Evolutionary conservation across 2,797 vertebrate species (phyloP).

Genomic region (Sardinella longiceps): DNA sequence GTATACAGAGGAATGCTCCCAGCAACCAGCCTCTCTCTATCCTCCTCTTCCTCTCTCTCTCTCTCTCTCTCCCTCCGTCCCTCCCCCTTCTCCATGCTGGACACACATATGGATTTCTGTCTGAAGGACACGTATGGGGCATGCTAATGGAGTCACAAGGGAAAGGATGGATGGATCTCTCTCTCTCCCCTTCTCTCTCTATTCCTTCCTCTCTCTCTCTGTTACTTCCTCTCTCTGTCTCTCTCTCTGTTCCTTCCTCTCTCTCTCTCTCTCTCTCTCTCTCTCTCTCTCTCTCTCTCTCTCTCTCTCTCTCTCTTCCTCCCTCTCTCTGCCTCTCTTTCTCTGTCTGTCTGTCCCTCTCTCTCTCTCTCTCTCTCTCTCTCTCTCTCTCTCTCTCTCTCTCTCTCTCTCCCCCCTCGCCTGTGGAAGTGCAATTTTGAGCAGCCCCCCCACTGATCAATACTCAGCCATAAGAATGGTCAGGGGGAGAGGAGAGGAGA

Average conservation of each 20-base stretch:
- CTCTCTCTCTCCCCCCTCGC: neutral
- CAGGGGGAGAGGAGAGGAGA: neutral
- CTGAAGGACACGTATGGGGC: slow-evolving; percentile 46
- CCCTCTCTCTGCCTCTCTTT: slow-evolving; percentile 12
- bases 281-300: neutral
- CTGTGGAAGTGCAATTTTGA: slow-evolving; percentile 1
- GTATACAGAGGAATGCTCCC: slow-evolving; percentile 33
- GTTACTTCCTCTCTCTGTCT: neutral
- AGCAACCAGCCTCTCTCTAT: neutral
- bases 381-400: slow-evolving; percentile 17
- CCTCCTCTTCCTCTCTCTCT: slow-evolving; percentile 8
- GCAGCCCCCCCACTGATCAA: neutral
- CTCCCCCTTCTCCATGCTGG: neutral
- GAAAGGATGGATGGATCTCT: slow-evolving; percentile 34
- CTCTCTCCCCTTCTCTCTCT: neutral
- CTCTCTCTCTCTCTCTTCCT: neutral
- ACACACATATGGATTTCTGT: slow-evolving; percentile 46
- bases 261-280: slow-evolving; percentile 19
- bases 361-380: slow-evolving; percentile 15
- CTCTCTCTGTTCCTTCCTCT: neutral
- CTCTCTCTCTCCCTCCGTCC: neutral
- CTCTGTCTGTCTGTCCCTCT: slow-evolving; percentile 15
- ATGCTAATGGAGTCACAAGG: slow-evolving; percentile 37
- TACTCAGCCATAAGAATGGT: slow-evolving; percentile 10
- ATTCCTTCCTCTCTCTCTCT: neutral